Evolutionary conservation across 2,888 invertebrate species (phyloP), one percentile per base, ranked within the genome.

Genomic region (Drosophila picticornis): DNA sequence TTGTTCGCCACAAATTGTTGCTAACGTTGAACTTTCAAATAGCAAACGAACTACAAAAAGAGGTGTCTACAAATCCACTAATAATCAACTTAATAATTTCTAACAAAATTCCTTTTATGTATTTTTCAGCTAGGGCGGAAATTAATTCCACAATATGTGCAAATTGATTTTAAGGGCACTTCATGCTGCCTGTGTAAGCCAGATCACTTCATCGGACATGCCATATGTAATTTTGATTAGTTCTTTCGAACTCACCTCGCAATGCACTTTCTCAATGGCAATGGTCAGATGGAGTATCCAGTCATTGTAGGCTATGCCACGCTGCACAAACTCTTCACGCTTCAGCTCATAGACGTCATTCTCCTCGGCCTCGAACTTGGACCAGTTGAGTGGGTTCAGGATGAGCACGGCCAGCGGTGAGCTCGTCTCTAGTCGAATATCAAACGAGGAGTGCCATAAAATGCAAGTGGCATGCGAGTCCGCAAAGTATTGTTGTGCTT

Each of bases 231-330:
- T 4, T 25, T 69, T 2, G 56, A 25, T 48, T 56, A 38, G 38
- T 60, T 43, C 32, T 34, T 29, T 27, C 63, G 43, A 52, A 64
- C 79, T 73, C 38, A 88, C 88, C 82, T 91, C 85, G 61, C 91
- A 91, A 38, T 88, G 78, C 0, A 74, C 46, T n/a, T 68, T 38
- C 36, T 91, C 88, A n/a, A 88, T 85, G 48, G 91, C 84, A 19
- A 77, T 55, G 0, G 82, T 67, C 22, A 88, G 57, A 7, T 69
- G 48, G 2, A 82, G 27, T 55, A 77, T 81, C 76, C 82, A 86
- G 40, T 88, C 75, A 34, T 80, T 73, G 29, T 69, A 58, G 5
- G 9, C 4, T 10, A 88, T 56, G 9, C 52, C 27, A 25, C 56
- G 60, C 5, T 25, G 31, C 11, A 75, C 43, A 25, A 87, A 46